Percentiles rank a stretch among this genome's conserved stretches.
Evolutionary conservation across 2,113 vertebrate species (phyloP).

Genomic region (Colaptes auratus): DNA sequence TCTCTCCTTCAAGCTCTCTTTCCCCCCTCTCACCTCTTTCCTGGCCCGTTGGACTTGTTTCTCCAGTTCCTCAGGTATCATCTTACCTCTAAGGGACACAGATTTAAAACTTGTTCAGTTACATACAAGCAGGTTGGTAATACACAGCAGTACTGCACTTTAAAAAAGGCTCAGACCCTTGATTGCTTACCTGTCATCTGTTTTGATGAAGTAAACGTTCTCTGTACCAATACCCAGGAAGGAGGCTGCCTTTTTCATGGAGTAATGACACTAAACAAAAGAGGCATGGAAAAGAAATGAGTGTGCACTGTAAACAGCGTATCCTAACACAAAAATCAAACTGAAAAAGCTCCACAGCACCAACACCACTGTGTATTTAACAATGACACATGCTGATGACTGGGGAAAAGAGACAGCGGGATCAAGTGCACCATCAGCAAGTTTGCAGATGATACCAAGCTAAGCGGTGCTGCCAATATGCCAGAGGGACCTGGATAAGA

Average conservation of each 20-base stretch:
- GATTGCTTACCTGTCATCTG: constrained; percentile 82
- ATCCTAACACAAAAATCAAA: neutral
- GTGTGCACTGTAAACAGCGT: neutral
- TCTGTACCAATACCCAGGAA: constrained; percentile 86
- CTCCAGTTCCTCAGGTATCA: constrained; percentile 87
- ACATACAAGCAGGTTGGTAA: constrained; percentile 38
- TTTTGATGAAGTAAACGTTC: constrained; percentile 83
- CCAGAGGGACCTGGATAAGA: no score
- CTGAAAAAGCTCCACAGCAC: neutral
- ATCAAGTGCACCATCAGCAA: no score
- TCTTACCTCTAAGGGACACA: constrained; percentile 85
- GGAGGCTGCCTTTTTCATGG: constrained; percentile 86
- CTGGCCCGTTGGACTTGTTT: constrained; percentile 77
- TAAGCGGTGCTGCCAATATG: no score
- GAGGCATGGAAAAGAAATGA: neutral
- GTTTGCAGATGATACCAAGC: no score
- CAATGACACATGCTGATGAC: neutral
- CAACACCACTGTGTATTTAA: neutral
- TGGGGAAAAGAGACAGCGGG: neutral
- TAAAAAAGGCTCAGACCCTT: neutral
- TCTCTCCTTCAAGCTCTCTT: neutral
- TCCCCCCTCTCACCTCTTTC: constrained; percentile 79
- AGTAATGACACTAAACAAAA: constrained; percentile 83
- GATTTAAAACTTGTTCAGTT: constrained; percentile 74
- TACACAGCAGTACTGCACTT: constrained; percentile 39